Base-by-base conservation (phyloP, 23 tunicate genomes). In the Phallusia fumigata region DNA sequence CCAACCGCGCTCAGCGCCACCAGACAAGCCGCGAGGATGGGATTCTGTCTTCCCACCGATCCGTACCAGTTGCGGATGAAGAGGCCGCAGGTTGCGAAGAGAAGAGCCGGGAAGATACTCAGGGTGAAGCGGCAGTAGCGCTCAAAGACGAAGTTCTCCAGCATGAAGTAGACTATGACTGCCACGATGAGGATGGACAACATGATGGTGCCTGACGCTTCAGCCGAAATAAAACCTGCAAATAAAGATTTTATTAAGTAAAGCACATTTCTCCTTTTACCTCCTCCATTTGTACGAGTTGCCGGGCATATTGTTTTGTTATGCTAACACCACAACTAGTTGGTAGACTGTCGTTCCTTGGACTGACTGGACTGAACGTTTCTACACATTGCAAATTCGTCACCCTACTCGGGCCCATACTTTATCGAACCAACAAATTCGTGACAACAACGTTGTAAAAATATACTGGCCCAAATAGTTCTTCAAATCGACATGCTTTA, bases 131-230 rank as follows among this genome's bases (percentile, higher is more conserved):
- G 81, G 76, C 90, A 87, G 74, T 81, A 87, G 26, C 30, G 44
- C 0, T 87, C 90, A 31, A 74, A 87, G 18, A 87, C 90, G 65
- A 87, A 87, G 52, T 87, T 87, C 50, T 87, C 90, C 33, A 87
- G 77, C 36, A 87, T 53, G 84, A 87, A 87, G 85, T 85, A 87
- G 32, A 58, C 81, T 31, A 87, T 76, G 31, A 87, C 45, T 24
- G 44, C 81, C 35, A 76, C 64, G 33, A 87, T 58, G 30, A 72
- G 64, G 18, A 87, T 76, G 15, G 81, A 40, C 33, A 87, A 81
- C 52, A 84, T 24, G 73, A 87, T 52, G 35, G 81, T 87, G 32
- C 85, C 81, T 33, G 85, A 53, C 15, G 52, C 58, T 74, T 87
- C 82, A 31, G 58, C 21, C 18, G 76, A 83, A 49, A 87, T 36